These are phyloP conservation scores for Ibidorhyncha struthersii DNA, from an alignment of 2,113 vertebrate species.

Conservation along the genomic window DNA sequence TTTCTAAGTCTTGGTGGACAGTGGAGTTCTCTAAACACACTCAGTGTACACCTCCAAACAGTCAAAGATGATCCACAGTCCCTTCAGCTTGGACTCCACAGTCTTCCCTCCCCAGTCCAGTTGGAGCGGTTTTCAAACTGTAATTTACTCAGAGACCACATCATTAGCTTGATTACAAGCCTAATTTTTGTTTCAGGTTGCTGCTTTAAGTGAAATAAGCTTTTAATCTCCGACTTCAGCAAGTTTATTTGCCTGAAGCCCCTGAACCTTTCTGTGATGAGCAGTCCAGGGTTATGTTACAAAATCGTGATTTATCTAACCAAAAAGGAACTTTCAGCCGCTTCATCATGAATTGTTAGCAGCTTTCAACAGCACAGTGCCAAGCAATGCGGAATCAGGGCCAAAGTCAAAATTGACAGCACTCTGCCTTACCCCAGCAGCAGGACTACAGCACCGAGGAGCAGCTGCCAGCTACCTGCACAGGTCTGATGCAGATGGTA, in stretches of 20 bases:
- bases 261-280: not conserved
- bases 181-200: not conserved
- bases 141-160: not conserved
- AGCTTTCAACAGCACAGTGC: not conserved
- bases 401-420: fast-evolving
- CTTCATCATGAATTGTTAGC: not conserved
- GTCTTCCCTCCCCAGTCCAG: not conserved
- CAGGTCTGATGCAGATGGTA: fast-evolving
- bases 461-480: not conserved
- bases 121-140: not conserved
- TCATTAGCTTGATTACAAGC: not conserved
- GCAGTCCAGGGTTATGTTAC: not conserved
- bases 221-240: not conserved
- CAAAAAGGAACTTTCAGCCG: not conserved
- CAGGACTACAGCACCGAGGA: not conserved
- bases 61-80: not conserved
- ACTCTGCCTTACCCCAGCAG: not conserved
- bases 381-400: not conserved
- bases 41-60: not conserved
- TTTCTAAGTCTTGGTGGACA: not conserved
- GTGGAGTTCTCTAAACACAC: not conserved
- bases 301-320: not conserved
- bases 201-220: not conserved
- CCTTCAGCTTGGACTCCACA: not conserved
- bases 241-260: not conserved